Base-by-base conservation (phyloP, 2,113 vertebrate genomes). In the Dicaeum eximium region DNA sequence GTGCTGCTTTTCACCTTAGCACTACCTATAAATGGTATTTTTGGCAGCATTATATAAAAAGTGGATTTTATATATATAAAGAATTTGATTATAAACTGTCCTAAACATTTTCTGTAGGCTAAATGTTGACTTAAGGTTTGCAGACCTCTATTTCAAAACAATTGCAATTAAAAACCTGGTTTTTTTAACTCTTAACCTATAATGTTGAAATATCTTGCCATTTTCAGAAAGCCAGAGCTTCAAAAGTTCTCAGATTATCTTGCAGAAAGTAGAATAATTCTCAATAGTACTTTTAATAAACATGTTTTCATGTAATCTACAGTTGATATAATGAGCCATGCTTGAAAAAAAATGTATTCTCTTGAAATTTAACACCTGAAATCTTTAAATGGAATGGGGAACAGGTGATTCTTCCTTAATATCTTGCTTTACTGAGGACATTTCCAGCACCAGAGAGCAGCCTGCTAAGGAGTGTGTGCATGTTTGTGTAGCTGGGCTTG, bases 151-250 rank as follows among this genome's bases (percentile, higher is more conserved):
- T 92, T 90, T 95, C 85, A 65, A 71, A 92, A 93, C 48, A 54
- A 47, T 84, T 75, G 78, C 38, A 92, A 67, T 88, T 90, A 64
- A 40, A 75, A 93, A 18, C 7, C 53, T 67, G 40, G 87, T 61
- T 94, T 95, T 96, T 40, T 88, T 92, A 75, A 93, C 44, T 79
- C 84, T 93, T 92, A 94, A 51, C 58, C 56, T 71, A 56, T 62
- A 83, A 86, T 77, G 78, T 61, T 94, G 35, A 91, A 95, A 64
- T 86, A 86, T 48, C 90, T 91, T 95, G 57, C 48, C 62, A 70
- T 92, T 88, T 85, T 77, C 88, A 93, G 74, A 81, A 89, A 90
- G 91, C 81, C 28, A 71, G 48, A 96, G 64, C 73, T 91, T 96
- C 54, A 45, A 79, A 96, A 80, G 31, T 37, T 67, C 53, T 80